These are phyloP conservation scores for Guaruba guarouba DNA, from an alignment of 2,113 vertebrate species.

Conservation along the genomic window DNA sequence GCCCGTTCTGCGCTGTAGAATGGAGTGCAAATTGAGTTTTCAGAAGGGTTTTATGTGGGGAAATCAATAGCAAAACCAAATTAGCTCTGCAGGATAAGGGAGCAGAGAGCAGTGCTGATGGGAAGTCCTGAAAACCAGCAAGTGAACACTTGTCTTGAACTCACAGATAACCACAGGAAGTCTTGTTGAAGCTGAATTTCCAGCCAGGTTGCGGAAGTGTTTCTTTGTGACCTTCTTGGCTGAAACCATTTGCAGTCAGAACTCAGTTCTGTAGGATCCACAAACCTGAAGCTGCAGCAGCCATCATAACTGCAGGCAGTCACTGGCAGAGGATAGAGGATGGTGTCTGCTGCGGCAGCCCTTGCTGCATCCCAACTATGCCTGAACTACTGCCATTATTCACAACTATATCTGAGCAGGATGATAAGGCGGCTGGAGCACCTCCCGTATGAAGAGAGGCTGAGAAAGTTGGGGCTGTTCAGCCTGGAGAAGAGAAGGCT, in stretches of 20 bases:
- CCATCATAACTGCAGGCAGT: background rate
- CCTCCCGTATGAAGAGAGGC: background rate
- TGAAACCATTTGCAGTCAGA: background rate
- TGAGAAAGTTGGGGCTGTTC: background rate
- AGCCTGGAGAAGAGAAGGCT: background rate
- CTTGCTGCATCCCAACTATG: fast-evolving
- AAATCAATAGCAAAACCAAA: background rate
- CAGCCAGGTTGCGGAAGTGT: background rate
- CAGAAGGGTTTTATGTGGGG: background rate
- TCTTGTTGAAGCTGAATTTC: background rate
- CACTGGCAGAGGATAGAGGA: background rate
- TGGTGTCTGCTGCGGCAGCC: background rate
- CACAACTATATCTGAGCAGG: background rate
- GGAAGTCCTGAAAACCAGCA: background rate
- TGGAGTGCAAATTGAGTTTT: background rate
- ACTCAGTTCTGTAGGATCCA: background rate
- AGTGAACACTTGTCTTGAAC: background rate
- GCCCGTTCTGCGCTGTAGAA: background rate
- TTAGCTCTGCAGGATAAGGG: background rate
- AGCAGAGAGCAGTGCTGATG: background rate
- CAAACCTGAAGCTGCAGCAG: background rate
- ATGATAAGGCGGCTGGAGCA: background rate
- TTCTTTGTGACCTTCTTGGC: background rate
- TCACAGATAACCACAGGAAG: background rate
- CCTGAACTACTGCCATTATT: background rate